Conservation (phyloP, 2,113 vertebrate species). For the Neopipo cinnamomea region DNA sequence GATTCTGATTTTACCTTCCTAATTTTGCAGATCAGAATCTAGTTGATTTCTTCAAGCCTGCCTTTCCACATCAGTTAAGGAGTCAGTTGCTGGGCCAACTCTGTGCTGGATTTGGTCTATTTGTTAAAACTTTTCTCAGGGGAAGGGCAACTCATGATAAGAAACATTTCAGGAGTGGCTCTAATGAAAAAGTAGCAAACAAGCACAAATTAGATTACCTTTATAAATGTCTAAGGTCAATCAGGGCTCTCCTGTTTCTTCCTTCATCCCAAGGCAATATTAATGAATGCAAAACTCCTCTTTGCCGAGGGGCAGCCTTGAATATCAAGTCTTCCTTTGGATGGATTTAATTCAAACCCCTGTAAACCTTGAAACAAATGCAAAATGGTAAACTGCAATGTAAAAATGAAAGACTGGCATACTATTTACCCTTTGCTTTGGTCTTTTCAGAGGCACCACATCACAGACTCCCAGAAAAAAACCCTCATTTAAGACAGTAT, state of each 20-base stretch:
- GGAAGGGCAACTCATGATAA: slow-evolving; percentile 37
- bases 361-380: slow-evolving; percentile 15
- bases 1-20: not conserved
- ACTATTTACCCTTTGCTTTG: not conserved
- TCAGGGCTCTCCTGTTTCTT: slow-evolving; percentile 50
- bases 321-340: slow-evolving; percentile 44
- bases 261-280: slow-evolving; percentile 57
- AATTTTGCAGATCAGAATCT: not conserved
- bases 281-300: slow-evolving; percentile 63
- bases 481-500: not conserved
- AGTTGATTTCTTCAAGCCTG: not conserved
- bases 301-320: slow-evolving; percentile 14
- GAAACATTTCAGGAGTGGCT: slow-evolving; percentile 56
- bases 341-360: slow-evolving; percentile 29
- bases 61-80: not conserved
- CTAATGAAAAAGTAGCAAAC: slow-evolving; percentile 68
- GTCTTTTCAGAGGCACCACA: not conserved
- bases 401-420: not conserved
- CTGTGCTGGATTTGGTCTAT: slow-evolving; percentile 33
- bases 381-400: not conserved
- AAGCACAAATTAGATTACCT: slow-evolving; percentile 67
- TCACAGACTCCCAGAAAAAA: not conserved
- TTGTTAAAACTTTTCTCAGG: slow-evolving; percentile 53
- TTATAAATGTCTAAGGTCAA: slow-evolving; percentile 62
- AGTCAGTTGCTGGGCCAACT: not conserved